Percentiles rank a stretch among this genome's conserved stretches.
Evolutionary conservation across 1,140 invertebrate genomes (phyloP).

Genomic region (Saccostrea cuccullata): DNA sequence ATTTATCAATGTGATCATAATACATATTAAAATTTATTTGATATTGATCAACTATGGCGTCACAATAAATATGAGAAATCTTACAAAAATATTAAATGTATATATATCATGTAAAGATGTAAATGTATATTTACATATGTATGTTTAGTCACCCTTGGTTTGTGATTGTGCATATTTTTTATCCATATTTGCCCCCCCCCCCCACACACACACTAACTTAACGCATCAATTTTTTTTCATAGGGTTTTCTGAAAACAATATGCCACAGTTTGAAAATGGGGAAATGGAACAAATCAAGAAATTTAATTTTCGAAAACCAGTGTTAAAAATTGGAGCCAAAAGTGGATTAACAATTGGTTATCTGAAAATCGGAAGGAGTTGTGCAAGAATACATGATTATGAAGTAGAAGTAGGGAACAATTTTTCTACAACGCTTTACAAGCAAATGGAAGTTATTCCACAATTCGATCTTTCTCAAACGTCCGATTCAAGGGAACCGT

Average conservation of each 20-base stretch:
- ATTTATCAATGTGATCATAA: no score
- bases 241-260: background rate
- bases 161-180: no score
- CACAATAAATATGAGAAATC: no score
- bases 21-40: no score
- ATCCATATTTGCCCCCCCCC: no score
- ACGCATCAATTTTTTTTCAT: background rate
- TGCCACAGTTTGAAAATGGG: background rate
- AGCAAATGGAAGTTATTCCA: background rate
- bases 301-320: background rate
- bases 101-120: no score
- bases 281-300: background rate
- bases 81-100: no score
- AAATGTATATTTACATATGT: no score
- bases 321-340: background rate
- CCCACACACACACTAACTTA: no score
- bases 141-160: no score
- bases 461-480: background rate
- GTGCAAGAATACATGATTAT: background rate
- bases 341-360: background rate
- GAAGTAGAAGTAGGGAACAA: background rate
- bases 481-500: background rate
- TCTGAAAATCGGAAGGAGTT: background rate
- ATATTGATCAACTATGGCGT: no score
- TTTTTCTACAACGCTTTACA: background rate